Evolutionary conservation across 2,797 vertebrate species (phyloP).

Genomic region (Pangasius sanitwongsei): DNA sequence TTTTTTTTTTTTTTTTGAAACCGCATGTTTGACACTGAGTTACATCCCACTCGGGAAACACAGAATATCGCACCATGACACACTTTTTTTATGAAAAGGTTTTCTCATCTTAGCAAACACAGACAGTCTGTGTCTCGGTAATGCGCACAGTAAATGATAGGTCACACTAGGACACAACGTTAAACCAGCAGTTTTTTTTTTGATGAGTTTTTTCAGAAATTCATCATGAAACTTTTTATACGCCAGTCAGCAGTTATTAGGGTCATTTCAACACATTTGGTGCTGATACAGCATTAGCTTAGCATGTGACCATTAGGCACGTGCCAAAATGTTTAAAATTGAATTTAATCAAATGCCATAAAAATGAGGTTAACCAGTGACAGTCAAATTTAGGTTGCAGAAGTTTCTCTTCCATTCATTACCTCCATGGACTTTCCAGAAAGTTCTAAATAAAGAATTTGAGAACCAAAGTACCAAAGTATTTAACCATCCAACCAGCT

Average conservation of each 20-base stretch:
- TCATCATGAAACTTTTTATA: background rate
- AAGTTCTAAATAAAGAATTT: background rate
- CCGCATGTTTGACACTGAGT: background rate
- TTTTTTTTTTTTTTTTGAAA: background rate
- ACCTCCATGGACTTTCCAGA: background rate
- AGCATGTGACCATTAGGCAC: background rate
- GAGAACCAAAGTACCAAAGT: background rate
- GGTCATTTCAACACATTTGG: background rate
- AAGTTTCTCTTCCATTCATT: background rate
- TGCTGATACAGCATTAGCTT: constrained; percentile 19
- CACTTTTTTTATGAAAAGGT: background rate
- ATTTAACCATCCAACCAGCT: background rate
- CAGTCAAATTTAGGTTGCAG: background rate
- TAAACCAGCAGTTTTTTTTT: background rate
- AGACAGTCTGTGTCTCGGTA: background rate
- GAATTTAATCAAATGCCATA: no score
- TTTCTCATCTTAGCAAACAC: background rate
- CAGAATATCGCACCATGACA: constrained; percentile 4
- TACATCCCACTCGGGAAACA: background rate
- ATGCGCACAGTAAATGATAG: background rate
- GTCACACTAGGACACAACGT: background rate
- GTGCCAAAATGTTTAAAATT: background rate
- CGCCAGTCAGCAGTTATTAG: background rate
- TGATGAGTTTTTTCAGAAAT: no score
- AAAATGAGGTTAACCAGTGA: background rate